Evolutionary conservation across 2,113 vertebrate species (phyloP), one percentile per base, ranked within the genome.

Genomic region (Pterocles orientalis): DNA sequence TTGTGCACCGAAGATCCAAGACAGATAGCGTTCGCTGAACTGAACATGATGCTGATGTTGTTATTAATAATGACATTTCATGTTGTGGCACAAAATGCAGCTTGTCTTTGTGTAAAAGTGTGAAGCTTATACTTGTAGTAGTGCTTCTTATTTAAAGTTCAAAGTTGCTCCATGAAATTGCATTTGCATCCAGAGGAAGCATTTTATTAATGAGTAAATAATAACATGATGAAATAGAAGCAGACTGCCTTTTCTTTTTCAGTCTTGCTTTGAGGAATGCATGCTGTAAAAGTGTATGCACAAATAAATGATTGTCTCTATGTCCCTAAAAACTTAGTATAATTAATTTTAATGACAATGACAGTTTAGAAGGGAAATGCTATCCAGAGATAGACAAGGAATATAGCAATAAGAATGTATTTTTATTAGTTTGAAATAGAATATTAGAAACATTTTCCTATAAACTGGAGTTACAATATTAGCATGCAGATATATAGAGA

Each of bases 141-240:
- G 14, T 45, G 51, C 29, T 80, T 81, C 54, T 69, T 57, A 36
- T 25, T 92, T 64, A 34, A 78, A 78, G 21, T 71, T 33, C 24
- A 78, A 83, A 86, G 78, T 60, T 4, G 13, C 34, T 75, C 19
- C 28, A 47, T 62, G 24, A 84, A 58, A 26, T 34, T 19, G 3
- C 36, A 56, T 90, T 92, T 86, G 34, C 53, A 71, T 43, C 43
- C 56, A 82, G 80, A 86, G 33, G 34, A 39, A 79, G 6, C 23
- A 36, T 75, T 86, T 92, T 71, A 56, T 81, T 91, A 84, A 82
- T 86, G 64, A 86, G 45, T 53, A 87, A 84, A 64, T 80, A 82
- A 60, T 34, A 8, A n/a, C 36, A 48, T 1, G 3, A n/a, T 75
- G 29, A 64, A 71, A 51, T 60, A 51, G 29, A 91, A 68, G 26